phyloP scores from a whole-genome alignment of 2,888 invertebrate species.

The Sabatieria punctata region DNA sequence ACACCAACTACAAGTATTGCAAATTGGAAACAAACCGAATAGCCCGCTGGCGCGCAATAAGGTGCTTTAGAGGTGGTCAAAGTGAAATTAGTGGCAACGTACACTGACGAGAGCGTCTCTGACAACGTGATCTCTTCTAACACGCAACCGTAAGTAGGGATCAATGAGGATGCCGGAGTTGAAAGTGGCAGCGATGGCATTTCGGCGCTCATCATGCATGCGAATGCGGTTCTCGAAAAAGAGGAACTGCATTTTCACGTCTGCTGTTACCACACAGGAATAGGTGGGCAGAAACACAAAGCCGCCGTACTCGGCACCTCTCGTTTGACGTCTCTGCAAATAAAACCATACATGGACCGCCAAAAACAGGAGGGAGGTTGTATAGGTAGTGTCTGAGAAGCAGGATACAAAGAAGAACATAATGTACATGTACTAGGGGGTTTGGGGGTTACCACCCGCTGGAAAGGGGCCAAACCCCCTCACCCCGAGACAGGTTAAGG shows the following conservation, averaged over 20 bases:
- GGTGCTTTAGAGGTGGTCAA: not conserved
- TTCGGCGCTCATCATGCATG: slow-evolving; percentile 77
- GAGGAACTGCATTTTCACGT: slow-evolving; percentile 44
- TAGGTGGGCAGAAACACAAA: not conserved
- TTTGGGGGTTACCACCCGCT: too few relatives aligned
- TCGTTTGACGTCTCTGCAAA: too few relatives aligned
- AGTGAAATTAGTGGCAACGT: not conserved
- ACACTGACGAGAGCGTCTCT: slow-evolving; percentile 80
- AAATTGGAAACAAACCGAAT: too few relatives aligned
- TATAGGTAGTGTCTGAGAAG: too few relatives aligned
- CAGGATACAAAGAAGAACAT: too few relatives aligned
- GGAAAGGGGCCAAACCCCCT: too few relatives aligned
- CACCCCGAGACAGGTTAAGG: too few relatives aligned
- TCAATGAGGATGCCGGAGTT: slow-evolving; percentile 58
- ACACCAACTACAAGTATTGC: too few relatives aligned
- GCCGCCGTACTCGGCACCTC: not conserved
- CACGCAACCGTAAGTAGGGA: slow-evolving; percentile 57
- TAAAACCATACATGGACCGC: too few relatives aligned
- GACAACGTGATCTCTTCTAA: slow-evolving; percentile 63
- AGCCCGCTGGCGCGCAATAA: too few relatives aligned
- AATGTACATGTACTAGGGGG: too few relatives aligned
- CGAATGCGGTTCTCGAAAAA: slow-evolving; percentile 85
- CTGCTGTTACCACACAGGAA: slow-evolving; percentile 7
- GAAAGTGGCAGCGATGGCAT: slow-evolving; percentile 63
- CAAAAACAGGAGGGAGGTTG: too few relatives aligned